Percentiles rank a stretch among this genome's conserved stretches.
phyloP scores from a whole-genome alignment of 1,140 invertebrate species.

The Hetaerina americana region DNA sequence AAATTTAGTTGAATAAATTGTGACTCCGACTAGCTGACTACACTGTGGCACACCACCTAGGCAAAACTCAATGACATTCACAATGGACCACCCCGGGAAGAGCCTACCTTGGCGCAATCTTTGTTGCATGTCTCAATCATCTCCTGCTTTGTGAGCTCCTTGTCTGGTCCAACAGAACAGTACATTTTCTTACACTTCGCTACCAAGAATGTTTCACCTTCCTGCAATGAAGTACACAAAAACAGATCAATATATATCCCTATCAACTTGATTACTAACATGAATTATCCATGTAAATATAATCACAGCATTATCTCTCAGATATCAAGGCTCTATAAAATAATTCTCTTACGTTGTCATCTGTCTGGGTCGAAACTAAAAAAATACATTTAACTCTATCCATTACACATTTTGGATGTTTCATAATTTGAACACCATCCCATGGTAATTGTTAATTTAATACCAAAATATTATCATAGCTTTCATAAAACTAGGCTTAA shows the following conservation, averaged over 20 bases:
- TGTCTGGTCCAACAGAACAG: conserved; percentile 35
- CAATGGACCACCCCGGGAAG: not conserved
- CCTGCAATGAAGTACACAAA: conserved; percentile 37
- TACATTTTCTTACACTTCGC: conserved; percentile 44
- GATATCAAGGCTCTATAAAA: too few species aligned
- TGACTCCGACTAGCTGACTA: not conserved
- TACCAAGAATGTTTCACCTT: conserved; percentile 34
- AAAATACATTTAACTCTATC: too few species aligned
- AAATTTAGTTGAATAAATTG: too few species aligned
- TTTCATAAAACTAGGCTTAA: too few species aligned
- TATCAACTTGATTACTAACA: conserved; percentile 33
- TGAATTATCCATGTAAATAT: too few species aligned
- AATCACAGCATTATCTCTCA: too few species aligned
- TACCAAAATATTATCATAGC: too few species aligned
- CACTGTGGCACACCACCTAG: conserved; percentile 7
- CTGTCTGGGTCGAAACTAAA: too few species aligned
- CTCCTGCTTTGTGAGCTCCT: conserved; percentile 34
- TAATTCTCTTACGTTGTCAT: too few species aligned
- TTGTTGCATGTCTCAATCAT: conserved; percentile 36
- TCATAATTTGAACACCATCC: too few species aligned
- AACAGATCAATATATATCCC: conserved; percentile 35
- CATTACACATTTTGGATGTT: too few species aligned
- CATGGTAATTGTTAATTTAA: too few species aligned
- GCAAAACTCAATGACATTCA: not conserved
- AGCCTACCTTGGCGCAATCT: conserved; percentile 31